Base-by-base conservation (phyloP, 1,140 invertebrate species). In the Drosophila ogumai region DNA sequence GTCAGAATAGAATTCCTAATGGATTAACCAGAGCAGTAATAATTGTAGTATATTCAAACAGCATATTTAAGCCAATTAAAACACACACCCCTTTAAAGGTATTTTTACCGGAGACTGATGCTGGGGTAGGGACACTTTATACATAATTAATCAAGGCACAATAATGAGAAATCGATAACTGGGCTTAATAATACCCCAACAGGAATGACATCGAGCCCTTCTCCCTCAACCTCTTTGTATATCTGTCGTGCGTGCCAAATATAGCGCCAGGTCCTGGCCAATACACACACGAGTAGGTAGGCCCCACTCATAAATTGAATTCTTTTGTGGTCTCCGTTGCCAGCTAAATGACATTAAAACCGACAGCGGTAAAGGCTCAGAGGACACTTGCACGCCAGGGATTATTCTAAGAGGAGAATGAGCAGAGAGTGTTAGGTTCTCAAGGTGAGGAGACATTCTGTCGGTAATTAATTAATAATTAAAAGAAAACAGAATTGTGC, bases 101-200 rank as follows among this genome's bases (percentile, higher is more conserved):
- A 47, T 68, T 72, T 7, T 32, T 38, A 32, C 17, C 32, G n/a
- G 40, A 19, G 31, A 34, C 34, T n/a, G 52, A 74, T 74, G 67
- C 56, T 74, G 67, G 44, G 38, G 32, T 36, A 52, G 43, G 54
- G 66, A 52, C 41, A 59, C 40, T 47, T 50, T n/a, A 75, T 84
- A 65, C 78, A 87, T 88, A 80, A 82, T 88, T 90, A 88, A 84
- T 81, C 71, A 40, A 67, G 58, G 49, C 64, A 49, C 74, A 86
- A 55, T 90, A 90, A 90, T 90, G 81, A 46, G 81, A 90, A 90
- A 90, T 90, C 85, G 76, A 90, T 90, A 90, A 67, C 43, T 40
- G 68, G 75, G 73, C 67, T 64, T 77, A 85, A 85, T 81, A 81
- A 81, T 81, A 74, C 67, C 67, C 32, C 81, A 72, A 59, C 58